phyloP scores from a whole-genome alignment of 2,888 invertebrate species.

The Amiota mariae region DNA sequence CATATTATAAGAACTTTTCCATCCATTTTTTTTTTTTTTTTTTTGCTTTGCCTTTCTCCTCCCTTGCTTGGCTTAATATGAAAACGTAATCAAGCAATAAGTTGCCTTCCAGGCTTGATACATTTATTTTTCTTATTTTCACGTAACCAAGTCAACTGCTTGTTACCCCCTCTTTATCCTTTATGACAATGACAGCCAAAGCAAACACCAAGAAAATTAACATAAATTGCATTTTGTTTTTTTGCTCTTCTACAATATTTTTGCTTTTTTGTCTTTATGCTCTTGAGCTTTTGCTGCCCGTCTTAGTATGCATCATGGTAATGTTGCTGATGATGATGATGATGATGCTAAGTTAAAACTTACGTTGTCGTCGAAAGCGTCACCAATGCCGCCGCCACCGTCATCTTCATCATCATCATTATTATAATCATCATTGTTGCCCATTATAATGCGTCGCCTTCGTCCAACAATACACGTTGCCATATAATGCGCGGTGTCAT shows the following conservation, averaged over 20 bases:
- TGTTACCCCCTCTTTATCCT: neutral
- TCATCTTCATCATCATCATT: neutral
- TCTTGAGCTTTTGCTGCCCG: conserved; percentile 28
- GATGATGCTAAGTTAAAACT: too few relatives aligned
- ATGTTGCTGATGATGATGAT: too few relatives aligned
- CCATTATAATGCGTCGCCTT: neutral
- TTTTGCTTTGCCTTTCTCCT: neutral
- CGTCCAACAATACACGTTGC: too few relatives aligned
- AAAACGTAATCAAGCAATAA: conserved; percentile 22
- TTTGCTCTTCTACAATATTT: conserved; percentile 29
- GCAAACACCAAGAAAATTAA: conserved; percentile 64
- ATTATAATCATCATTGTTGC: neutral
- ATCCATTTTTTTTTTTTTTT: too few relatives aligned
- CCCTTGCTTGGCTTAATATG: neutral
- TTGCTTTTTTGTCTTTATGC: conserved; percentile 24
- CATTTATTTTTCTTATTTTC: neutral
- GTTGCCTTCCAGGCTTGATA: conserved; percentile 2
- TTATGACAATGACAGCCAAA: conserved; percentile 43
- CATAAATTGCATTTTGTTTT: conserved; percentile 57
- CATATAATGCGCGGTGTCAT: too few relatives aligned
- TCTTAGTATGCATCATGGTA: neutral
- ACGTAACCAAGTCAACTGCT: conserved; percentile 22
- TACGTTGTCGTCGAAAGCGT: neutral
- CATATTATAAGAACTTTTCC: too few relatives aligned
- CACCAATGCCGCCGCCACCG: neutral